phyloP scores from a whole-genome alignment of 1,140 invertebrate species.

The Sipha flava region DNA sequence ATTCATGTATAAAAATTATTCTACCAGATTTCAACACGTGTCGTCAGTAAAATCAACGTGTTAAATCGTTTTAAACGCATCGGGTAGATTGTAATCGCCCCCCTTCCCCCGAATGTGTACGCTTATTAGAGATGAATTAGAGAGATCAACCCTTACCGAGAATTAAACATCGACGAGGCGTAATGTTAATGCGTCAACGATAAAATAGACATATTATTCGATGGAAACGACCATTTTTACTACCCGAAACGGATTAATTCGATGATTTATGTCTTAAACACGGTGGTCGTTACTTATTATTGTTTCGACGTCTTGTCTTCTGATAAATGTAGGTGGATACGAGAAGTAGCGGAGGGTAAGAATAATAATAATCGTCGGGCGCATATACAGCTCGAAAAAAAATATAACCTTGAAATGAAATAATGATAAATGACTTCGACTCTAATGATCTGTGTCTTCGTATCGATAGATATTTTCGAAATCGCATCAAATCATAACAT shows the following conservation, averaged over 20 bases:
- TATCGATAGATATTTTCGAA: not conserved
- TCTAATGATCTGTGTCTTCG: not conserved
- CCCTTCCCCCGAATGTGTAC: no score
- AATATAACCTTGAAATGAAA: not conserved
- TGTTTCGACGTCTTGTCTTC: not conserved
- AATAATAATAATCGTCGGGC: no score
- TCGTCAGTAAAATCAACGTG: not conserved
- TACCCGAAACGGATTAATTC: constrained; percentile 14
- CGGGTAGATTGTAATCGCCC: not conserved
- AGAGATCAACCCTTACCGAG: not conserved
- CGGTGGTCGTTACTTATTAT: not conserved
- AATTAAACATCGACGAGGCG: no score
- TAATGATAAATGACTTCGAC: not conserved
- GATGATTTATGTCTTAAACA: constrained; percentile 5
- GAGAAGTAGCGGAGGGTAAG: no score
- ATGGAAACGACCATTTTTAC: not conserved
- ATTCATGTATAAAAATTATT: no score
- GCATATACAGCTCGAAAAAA: not conserved
- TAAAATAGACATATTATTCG: not conserved
- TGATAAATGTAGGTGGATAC: no score
- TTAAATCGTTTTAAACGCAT: not conserved
- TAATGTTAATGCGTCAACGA: not conserved
- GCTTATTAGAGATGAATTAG: not conserved
- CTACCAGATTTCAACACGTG: not conserved
- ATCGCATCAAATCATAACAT: no score